Evolutionary conservation across 1,140 invertebrate genomes (phyloP), one percentile per base, ranked within the genome.

Genomic region (Drosophila sucinea): DNA sequence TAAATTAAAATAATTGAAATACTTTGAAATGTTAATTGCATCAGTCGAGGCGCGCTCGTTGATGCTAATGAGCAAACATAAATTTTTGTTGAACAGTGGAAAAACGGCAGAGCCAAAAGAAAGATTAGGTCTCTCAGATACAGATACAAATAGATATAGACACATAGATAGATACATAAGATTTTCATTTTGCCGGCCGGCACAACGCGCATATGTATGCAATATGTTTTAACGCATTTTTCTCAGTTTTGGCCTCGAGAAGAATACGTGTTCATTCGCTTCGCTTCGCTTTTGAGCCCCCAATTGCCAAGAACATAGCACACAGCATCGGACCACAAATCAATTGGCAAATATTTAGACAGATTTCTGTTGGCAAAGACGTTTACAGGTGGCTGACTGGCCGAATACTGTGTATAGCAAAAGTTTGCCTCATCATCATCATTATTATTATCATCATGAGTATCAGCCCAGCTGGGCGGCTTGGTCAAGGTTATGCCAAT

Each of bases 1-100:
- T 89, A 89, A 87, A 89, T 89, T 87, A 78, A 80, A 87, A 83
- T 87, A 89, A 89, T 89, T 89, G 84, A 89, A 87, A 83, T 87
- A 84, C 84, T 87, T 89, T 78, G 80, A 73, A 78, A 84, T 61
- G 70, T 80, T 87, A 89, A 87, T 87, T 81, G 84, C 84, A 77
- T 62, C 66, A 71, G 75, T 67, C 77, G 84, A 83, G 70, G 67
- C 67, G 69, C 66, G 73, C 77, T 87, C 89, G 84, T 89, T 87
- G 64, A 89, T 84, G 80, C 77, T 86, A 87, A 87, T 84, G 84
- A 73, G 66, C 84, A 83, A 89, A 89, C 84, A 89, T 89, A 80
- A 89, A 87, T 87, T 83, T 69, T 67, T 7, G 55, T 41, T 10
- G 27, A 27, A 27, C 40, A 70, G 66, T 63, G 72, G 72, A 63